Base-by-base conservation (phyloP, 2,113 vertebrate genomes). In the Gambusia holbrooki region DNA sequence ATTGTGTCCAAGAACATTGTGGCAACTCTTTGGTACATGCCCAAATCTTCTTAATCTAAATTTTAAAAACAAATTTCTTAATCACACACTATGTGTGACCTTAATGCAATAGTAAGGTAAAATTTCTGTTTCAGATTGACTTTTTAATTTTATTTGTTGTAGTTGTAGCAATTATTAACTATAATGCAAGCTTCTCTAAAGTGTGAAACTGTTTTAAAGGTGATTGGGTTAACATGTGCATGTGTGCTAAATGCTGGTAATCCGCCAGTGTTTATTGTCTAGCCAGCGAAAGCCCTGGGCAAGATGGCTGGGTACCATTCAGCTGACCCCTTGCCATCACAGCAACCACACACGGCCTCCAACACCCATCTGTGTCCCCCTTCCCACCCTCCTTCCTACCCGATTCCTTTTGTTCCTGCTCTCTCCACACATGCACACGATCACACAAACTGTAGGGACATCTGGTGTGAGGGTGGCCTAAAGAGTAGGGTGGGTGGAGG, bases 381-480 rank as follows among this genome's bases (percentile, higher is more conserved):
- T 48, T 67, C 27, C 69, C 54, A 45, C 66, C 81, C 66, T 58
- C 48, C 17, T 51, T 9, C 48, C 19, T 73, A 73, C 66, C 60
- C 45, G 22, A 11, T n/a, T 84, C 66, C 85, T 85, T 91, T 92
- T 92, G 89, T 90, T 87, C 73, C 61, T 79, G 19, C 73, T 71
- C 78, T 69, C 77, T 79, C 74, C 74, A 61, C 76, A 82, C 80
- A 89, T 74, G 66, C 74, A 68, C 77, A 73, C 48, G 68, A 82
- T 83, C 76, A 70, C 80, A 77, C 82, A 82, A 91, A 93, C 87
- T 88, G 83, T 63, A 74, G 77, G 79, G 94, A 94, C 94, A 94
- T 94, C 94, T 94, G 94, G 87, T 91, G 66, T 73, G 28, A 70
- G 71, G 61, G 61, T 77, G 71, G 62, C 66, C 65, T 33, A 58